Conservation (phyloP, 2,797 vertebrate species). For the Todus mexicanus region DNA sequence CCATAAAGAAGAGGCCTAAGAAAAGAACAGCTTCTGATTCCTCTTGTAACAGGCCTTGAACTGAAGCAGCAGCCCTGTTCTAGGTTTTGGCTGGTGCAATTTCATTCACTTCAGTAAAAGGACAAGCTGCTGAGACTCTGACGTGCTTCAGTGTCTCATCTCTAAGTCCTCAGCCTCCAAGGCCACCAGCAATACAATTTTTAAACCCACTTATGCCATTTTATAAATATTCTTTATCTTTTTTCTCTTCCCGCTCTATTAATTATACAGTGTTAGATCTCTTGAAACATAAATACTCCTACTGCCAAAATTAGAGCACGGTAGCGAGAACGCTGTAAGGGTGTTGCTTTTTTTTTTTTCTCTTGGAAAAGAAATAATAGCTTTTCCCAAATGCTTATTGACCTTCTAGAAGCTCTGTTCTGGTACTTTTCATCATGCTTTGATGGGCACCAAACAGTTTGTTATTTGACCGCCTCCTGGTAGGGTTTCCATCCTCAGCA, state of each 20-base stretch:
- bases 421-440: not conserved
- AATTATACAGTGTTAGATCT: not conserved
- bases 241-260: not conserved
- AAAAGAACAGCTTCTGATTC: not conserved
- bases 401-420: not conserved
- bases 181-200: not conserved
- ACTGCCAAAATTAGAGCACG: not conserved
- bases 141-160: not conserved
- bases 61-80: not conserved
- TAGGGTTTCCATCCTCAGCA: not conserved
- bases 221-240: not conserved
- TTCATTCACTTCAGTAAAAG: not conserved
- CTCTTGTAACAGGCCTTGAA: not conserved
- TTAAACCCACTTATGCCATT: not conserved
- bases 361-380: not conserved
- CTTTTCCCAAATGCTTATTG: not conserved
- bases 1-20: not conserved
- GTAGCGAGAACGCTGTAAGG: rapidly evolving
- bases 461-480: not conserved
- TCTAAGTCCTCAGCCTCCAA: not conserved
- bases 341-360: not conserved
- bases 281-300: not conserved
- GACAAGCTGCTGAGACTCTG: not conserved
- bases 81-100: not conserved
- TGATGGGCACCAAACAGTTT: not conserved